A percentile compares a stretch with the other conserved stretches of the same genome.
Conservation (phyloP, 2,797 vertebrate genomes). For the Acridotheres tristis region DNA sequence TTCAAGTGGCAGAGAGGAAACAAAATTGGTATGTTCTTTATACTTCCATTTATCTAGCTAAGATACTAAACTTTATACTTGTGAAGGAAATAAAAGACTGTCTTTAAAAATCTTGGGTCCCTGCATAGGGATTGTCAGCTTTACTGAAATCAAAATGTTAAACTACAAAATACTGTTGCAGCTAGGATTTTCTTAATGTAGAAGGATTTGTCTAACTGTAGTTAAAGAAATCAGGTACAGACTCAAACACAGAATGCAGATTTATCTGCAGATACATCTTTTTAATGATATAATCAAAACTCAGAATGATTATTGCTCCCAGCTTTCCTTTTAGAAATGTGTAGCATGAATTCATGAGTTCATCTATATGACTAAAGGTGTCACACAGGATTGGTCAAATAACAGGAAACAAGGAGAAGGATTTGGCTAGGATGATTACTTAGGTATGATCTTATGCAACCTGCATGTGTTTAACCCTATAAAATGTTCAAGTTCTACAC, state of each 20-base stretch:
- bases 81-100: not conserved
- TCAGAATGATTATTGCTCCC: too few species aligned
- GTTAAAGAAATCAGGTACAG: too few species aligned
- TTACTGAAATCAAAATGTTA: not conserved
- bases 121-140: not conserved
- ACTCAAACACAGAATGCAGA: too few species aligned
- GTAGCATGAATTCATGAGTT: too few species aligned
- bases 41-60: not conserved
- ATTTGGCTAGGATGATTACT: not conserved
- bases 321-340: too few species aligned
- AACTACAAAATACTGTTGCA: not conserved
- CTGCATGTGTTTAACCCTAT: not conserved
- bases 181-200: not conserved
- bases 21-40: constrained; percentile 88
- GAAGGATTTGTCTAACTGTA: not conserved
- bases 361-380: too few species aligned
- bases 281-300: too few species aligned
- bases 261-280: too few species aligned
- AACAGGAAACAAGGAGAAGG: not conserved
- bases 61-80: not conserved
- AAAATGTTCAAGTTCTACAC: not conserved
- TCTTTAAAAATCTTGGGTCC: not conserved
- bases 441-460: not conserved
- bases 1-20: constrained; percentile 99
- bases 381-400: not conserved